Base-by-base conservation (phyloP, 2,113 vertebrate species). In the Vulpes vulpes region DNA sequence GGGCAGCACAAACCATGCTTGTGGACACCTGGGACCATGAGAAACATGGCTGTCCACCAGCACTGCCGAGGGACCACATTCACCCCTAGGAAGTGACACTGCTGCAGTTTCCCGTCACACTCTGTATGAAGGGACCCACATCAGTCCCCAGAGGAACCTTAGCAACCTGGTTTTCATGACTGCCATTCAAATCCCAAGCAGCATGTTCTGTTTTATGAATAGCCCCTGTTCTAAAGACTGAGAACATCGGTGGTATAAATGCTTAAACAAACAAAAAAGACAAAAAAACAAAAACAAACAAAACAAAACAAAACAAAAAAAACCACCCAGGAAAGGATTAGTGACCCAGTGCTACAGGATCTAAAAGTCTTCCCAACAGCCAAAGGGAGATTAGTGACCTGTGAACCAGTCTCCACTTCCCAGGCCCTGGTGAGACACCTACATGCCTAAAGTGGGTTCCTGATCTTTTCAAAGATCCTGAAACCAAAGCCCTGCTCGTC, bases 1-100 rank as follows among this genome's bases (percentile, higher is more conserved):
- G 0, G 0, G 16, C 15, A 0, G 30, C 55, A 64, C 38, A 59
- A 30, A 32, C 30, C 35, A 1, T 3, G 1, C 49, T 32, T 2
- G 49, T n/a, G 73, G 20, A 82, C 25, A 16, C 43, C 27, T 55
- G 25, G 35, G 81, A 35, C 82, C 79, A 12, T 25, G 2, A 30
- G 27, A 57, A 91, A 83, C 87, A 60, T 4, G 6, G 25, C 79
- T 14, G 15, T 27, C 43, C 32, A 9, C 4, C 3, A 49, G 43
- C 16, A 3, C 43, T 20, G 30, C 14, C 2, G n/a, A 92, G 30
- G 23, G 78, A 4, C 35, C 79, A 30, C 19, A 14, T 30, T n/a
- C 11, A 0, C 27, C 59, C 59, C 17, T 7, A 27, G 23, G 3
- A 91, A 43, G 23, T 3, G 23, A 11, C 17, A 2, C 16, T 20